phyloP scores from a whole-genome alignment of 2,888 invertebrate genomes.

The Ophion ellenae region DNA sequence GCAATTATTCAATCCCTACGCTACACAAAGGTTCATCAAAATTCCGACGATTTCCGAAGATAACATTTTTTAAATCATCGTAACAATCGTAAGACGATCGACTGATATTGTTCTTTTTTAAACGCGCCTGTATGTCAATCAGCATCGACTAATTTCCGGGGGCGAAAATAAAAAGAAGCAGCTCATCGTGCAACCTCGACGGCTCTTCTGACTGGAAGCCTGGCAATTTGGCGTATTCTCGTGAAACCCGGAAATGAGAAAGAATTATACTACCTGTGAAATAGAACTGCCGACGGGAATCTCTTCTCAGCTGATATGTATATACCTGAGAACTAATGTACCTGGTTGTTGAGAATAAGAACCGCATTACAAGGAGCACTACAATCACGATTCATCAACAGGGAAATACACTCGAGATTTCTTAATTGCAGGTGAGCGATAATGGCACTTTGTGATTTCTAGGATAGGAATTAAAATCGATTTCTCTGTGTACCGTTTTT shows the following conservation, averaged over 20 bases:
- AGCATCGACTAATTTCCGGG: too few species aligned
- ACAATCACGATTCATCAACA: background rate
- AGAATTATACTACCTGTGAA: background rate
- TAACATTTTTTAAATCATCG: too few species aligned
- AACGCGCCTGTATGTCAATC: background rate
- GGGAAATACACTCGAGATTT: background rate
- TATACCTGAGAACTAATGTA: background rate
- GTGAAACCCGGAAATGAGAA: background rate
- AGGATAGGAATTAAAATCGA: background rate
- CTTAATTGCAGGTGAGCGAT: background rate
- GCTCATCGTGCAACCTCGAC: too few species aligned
- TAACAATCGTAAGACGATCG: background rate
- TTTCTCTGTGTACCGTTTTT: constrained; percentile 53
- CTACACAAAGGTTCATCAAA: too few species aligned
- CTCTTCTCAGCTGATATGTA: background rate
- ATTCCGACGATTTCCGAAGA: too few species aligned
- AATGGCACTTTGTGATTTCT: background rate
- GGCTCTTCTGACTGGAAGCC: too few species aligned
- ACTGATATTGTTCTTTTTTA: background rate
- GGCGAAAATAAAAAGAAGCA: too few species aligned
- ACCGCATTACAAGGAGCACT: background rate
- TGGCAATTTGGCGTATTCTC: background rate
- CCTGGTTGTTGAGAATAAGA: background rate
- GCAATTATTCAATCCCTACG: too few species aligned
- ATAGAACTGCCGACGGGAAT: background rate